Evolutionary conservation across 1,140 invertebrate species (phyloP).

Genomic region (Panulirus ornatus): DNA sequence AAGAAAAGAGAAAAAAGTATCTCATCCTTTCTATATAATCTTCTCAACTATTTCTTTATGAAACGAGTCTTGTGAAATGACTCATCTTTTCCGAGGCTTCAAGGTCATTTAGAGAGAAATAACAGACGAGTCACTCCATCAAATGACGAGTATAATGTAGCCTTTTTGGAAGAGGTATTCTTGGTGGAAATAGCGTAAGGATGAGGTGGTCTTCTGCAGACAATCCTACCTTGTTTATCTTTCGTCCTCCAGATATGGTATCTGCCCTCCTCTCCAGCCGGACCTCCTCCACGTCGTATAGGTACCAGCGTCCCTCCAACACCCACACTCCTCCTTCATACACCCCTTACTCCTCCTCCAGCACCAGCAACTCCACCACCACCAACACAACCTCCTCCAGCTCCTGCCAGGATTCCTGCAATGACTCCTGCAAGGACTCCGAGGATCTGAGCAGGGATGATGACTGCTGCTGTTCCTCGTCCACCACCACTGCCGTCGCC

Average conservation of each 20-base stretch:
- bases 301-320: slow-evolving; percentile 74
- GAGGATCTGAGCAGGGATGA: slow-evolving; percentile 21
- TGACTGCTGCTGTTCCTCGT: slow-evolving; percentile 61
- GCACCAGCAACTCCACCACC: slow-evolving; percentile 41
- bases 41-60: too few relatives aligned
- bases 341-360: slow-evolving; percentile 73
- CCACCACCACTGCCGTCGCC: slow-evolving; percentile 43
- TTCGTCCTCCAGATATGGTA: slow-evolving; percentile 69
- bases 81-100: too few relatives aligned
- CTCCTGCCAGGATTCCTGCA: slow-evolving; percentile 51
- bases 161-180: too few relatives aligned
- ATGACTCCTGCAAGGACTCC: slow-evolving; percentile 57
- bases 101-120: too few relatives aligned
- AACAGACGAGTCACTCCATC: too few relatives aligned
- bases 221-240: not conserved
- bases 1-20: too few relatives aligned
- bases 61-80: too few relatives aligned
- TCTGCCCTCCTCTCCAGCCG: slow-evolving; percentile 66
- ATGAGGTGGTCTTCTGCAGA: too few relatives aligned
- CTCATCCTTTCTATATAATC: too few relatives aligned
- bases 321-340: slow-evolving; percentile 73
- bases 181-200: too few relatives aligned
- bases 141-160: too few relatives aligned
- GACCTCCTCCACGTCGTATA: slow-evolving; percentile 62
- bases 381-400: slow-evolving; percentile 31